Evolutionary conservation across 1,140 invertebrate genomes (phyloP).

Genomic region (Drosophila rufa): DNA sequence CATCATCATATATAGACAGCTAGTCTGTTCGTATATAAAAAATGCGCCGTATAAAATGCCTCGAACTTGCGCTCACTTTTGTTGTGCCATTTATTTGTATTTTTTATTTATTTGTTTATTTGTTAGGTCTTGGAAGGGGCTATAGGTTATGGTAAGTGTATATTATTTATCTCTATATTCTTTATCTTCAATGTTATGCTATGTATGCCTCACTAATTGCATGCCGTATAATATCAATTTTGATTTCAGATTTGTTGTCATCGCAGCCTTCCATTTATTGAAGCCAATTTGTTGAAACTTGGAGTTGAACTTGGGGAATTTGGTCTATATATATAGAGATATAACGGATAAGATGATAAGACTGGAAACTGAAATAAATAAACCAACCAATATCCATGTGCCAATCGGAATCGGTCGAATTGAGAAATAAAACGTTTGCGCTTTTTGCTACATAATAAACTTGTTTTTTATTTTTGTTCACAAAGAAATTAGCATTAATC

Average conservation of each 20-base stretch:
- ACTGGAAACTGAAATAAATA: slow-evolving; percentile 19
- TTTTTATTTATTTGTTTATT: slow-evolving; percentile 10
- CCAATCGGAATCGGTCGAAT: slow-evolving; percentile 45
- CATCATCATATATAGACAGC: slow-evolving; percentile 63
- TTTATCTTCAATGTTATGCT: slow-evolving; percentile 48
- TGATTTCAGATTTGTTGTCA: slow-evolving; percentile 78
- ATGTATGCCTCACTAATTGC: slow-evolving; percentile 47
- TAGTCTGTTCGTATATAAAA: slow-evolving; percentile 74
- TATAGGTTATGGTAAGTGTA: slow-evolving; percentile 51
- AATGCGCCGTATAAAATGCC: slow-evolving; percentile 79
- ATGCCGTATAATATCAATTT: slow-evolving; percentile 78
- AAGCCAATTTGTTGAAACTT: slow-evolving; percentile 76
- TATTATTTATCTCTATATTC: slow-evolving; percentile 44
- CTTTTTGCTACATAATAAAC: slow-evolving; percentile 80
- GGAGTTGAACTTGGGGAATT: slow-evolving; percentile 32
- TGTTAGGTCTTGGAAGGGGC: slow-evolving; percentile 51
- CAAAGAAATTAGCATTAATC: slow-evolving; percentile 81
- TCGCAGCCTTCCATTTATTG: slow-evolving; percentile 80
- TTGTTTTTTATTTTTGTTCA: slow-evolving; percentile 71
- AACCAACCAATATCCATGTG: slow-evolving; percentile 5
- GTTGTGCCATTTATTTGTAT: slow-evolving; percentile 37
- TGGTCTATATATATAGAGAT: slow-evolving; percentile 8
- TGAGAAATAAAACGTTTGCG: slow-evolving; percentile 52
- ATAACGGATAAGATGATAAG: neutral
- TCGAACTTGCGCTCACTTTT: slow-evolving; percentile 58